phyloP scores from a whole-genome alignment of 2,113 vertebrate genomes.

The Apaloderma vittatum region DNA sequence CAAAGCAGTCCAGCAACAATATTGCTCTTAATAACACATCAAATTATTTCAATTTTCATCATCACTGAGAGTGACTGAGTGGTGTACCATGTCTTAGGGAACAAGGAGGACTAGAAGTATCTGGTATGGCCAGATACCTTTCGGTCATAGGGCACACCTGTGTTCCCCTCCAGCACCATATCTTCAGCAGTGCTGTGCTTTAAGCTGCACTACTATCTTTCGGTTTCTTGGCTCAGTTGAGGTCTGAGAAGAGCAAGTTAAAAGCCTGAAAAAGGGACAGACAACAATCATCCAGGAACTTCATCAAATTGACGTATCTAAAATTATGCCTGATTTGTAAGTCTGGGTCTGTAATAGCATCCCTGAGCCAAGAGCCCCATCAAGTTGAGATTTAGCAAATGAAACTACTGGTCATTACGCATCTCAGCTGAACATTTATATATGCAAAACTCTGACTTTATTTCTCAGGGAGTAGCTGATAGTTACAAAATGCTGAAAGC shows the following conservation, averaged over 20 bases:
- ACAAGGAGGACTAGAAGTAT: background rate
- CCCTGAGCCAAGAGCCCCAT: background rate
- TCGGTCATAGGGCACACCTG: background rate
- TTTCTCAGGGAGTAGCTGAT: background rate
- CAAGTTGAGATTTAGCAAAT: background rate
- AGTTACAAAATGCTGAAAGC: background rate
- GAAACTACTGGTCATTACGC: background rate
- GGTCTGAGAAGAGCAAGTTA: background rate
- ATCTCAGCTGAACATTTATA: background rate
- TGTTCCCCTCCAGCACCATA: background rate
- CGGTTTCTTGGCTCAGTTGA: background rate
- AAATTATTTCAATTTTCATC: background rate
- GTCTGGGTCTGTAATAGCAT: background rate
- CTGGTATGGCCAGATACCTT: background rate
- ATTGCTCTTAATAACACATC: background rate
- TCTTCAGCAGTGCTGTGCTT: background rate
- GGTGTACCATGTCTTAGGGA: background rate
- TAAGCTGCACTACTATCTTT: background rate
- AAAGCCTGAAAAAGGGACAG: background rate
- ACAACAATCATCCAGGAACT: background rate
- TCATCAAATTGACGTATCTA: accelerated
- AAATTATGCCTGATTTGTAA: background rate
- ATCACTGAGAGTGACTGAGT: background rate
- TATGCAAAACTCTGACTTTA: background rate
- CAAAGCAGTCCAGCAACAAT: background rate